phyloP scores from a whole-genome alignment of 1,140 invertebrate species.

The Eurosta solidaginis region DNA sequence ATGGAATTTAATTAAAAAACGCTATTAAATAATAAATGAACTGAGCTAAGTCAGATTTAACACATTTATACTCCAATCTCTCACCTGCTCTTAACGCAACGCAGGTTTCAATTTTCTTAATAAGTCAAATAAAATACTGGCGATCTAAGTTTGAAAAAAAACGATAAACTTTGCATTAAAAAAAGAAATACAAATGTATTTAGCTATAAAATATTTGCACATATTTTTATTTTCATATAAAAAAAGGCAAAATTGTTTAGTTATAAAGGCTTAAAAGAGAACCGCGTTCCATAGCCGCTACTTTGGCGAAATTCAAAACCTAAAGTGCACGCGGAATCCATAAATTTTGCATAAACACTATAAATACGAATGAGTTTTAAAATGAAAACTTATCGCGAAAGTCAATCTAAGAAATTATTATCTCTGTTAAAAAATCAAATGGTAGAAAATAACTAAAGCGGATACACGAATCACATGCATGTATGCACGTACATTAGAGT shows the following conservation, averaged over 20 bases:
- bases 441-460: background rate
- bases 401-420: slow-evolving; percentile 29
- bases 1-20: slow-evolving; percentile 1
- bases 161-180: background rate
- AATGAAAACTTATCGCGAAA: slow-evolving; percentile 17
- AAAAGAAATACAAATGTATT: background rate
- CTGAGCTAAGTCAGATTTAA: background rate
- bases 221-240: background rate
- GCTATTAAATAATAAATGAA: background rate
- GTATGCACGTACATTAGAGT: background rate
- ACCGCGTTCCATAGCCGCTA: background rate
- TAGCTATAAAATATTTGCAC: background rate
- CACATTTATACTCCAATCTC: background rate
- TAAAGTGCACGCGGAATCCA: background rate
- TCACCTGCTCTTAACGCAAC: background rate
- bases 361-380: slow-evolving; percentile 20
- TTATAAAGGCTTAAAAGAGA: background rate
- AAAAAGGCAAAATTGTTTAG: background rate
- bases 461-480: background rate
- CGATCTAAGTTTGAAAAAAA: background rate
- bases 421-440: slow-evolving; percentile 10
- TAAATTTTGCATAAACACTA: slow-evolving; percentile 3
- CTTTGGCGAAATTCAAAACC: background rate
- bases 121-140: background rate
- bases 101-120: slow-evolving; percentile 2